phyloP scores from a whole-genome alignment of 1,140 invertebrate genomes.

The Megalonaias nervosa region DNA sequence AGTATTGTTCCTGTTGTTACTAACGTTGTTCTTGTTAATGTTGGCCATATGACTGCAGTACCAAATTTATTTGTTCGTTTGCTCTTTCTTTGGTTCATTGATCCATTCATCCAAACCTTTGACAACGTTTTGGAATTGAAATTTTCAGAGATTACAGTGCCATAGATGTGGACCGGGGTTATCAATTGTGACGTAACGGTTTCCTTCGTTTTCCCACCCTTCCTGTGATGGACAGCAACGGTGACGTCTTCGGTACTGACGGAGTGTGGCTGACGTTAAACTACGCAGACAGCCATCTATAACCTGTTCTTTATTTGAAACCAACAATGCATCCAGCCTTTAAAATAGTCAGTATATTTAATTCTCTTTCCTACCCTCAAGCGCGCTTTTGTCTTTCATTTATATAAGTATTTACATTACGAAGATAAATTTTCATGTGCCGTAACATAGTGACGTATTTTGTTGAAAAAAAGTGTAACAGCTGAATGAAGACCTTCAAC shows the following conservation, averaged over 20 bases:
- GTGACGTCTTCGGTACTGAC: conserved; percentile 55
- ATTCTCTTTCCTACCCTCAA: too few relatives aligned
- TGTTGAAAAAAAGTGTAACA: too few relatives aligned
- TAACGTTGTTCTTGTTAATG: too few relatives aligned
- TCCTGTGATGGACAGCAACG: conserved; percentile 53
- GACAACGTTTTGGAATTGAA: background rate
- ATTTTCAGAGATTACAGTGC: conserved; percentile 49
- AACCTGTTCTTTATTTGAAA: conserved; percentile 22
- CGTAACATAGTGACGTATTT: too few relatives aligned
- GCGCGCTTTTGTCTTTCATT: too few relatives aligned
- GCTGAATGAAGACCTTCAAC: too few relatives aligned
- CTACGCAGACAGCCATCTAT: conserved; percentile 34
- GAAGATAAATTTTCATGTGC: too few relatives aligned
- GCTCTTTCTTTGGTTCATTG: background rate
- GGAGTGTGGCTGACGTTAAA: conserved; percentile 42
- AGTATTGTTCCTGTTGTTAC: too few relatives aligned
- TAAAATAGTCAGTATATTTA: conserved; percentile 15
- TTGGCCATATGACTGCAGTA: too few relatives aligned
- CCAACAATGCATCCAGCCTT: conserved; percentile 33
- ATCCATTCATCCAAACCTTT: background rate
- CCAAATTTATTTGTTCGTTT: background rate
- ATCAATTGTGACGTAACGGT: conserved; percentile 41
- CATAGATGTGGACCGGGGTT: conserved; percentile 39
- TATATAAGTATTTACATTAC: too few relatives aligned
- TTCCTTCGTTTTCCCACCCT: conserved; percentile 47